Evolutionary conservation across 2,113 vertebrate genomes (phyloP), one percentile per base, ranked within the genome.

Genomic region (Lethenteron reissneri): DNA sequence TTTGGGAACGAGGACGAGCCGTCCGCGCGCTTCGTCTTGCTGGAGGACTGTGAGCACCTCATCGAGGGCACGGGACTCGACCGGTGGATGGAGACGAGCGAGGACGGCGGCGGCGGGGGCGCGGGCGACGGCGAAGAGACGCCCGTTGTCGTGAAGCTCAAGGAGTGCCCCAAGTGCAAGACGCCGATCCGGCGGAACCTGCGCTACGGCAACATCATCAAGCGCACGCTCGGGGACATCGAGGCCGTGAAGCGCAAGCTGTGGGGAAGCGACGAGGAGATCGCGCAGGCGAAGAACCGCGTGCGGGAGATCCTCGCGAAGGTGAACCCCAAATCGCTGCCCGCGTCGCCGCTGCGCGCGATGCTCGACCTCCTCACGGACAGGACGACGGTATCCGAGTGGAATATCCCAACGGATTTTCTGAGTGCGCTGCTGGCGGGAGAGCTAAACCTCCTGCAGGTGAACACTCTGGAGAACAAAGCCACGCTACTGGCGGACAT

Each of bases 1-100:
- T 91, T 92, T 72, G 90, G 92, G 72, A 87, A 74, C 41, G 89
- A 95, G 76, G 86, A 91, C 3, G 87, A 90, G 1, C 81, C 84
- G 1, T 80, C 83, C 2, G 84, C 87, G 73, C 71, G 74, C 72
- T 95, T 92, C 73, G 84, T 95, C 72, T 80, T 91, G 77, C 78
- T 95, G 1, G 86, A 95, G 74, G 88, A 90, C 75, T 95, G 92
- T 62, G 76, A 75, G 64, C 91, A 90, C 72, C 19, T 90, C 64
- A 81, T 95, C 70, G 89, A 90, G 75, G 80, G 81, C 1, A 78
- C 79, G 71, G 84, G 81, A 74, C 81, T 95, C 77, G 89, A 95
- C 76, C 76, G 12, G 15, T 89, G 85, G 74, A 90, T 97, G 87
- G 78, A 75, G 21, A 75, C 81, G 72, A 81, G 81, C 59, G 41